Base-by-base conservation (phyloP, 1,140 invertebrate species). In the Orchesella cincta region DNA sequence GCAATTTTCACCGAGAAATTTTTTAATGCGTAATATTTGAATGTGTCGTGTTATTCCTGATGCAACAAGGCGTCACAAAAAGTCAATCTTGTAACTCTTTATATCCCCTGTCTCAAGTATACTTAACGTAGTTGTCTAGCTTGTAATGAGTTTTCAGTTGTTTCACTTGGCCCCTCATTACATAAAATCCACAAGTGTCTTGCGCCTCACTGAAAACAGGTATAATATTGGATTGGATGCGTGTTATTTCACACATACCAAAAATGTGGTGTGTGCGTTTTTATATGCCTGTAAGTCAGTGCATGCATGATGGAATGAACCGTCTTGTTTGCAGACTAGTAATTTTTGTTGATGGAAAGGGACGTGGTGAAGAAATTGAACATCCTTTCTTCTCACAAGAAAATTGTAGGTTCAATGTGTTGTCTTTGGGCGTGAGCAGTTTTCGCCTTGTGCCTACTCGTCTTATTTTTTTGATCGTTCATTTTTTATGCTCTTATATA, bases 391-490 rank as follows among this genome's bases (percentile, higher is more conserved):
- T 67, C 62, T 67, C 62, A 67, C 28, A 67, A 51, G 51, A 74
- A 77, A 77, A 77, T 77, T 77, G 76, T 73, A 77, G 76, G 70
- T 73, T 77, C 71, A 77, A 77, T 77, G 76, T 77, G 76, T 77
- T 77, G 76, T 77, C 76, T 77, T 57, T 77, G 76, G 76, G 76
- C 76, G 76, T 77, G 76, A 77, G 71, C 76, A 77, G 73, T 77
- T 77, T 77, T 74, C 76, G 76, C 72, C 76, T 77, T 71, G 70
- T 77, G 57, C 72, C 52, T 77, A 73, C 76, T 71, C 52, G 46
- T 77, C 67, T 73, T 77, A 28, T 77, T 33, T 31, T 33, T 33
- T 33, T 67, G 62, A 67, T 67, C 33, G 26, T 67, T 33, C 62
- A 67, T 31, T 67, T 67, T 67, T 67, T 67, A 31, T 67, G n/a